Evolutionary conservation across 2,888 invertebrate species (phyloP), one percentile per base, ranked within the genome.

Genomic region (Caenorhabditis panamensis): DNA sequence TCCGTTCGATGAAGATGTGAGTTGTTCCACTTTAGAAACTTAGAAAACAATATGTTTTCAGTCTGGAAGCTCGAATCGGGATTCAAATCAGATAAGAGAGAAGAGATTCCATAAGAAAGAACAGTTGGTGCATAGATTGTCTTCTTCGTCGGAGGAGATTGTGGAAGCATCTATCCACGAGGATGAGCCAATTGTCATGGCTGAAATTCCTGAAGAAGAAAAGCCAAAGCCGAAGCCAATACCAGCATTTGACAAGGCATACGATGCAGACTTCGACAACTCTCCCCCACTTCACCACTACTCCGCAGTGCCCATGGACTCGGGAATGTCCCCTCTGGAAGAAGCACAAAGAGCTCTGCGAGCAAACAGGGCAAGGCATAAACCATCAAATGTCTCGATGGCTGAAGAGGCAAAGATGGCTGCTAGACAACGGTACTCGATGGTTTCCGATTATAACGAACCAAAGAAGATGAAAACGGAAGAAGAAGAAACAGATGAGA

Each of bases 81-180:
- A 53, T 20, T 13, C 41, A 26, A 28, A 67, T 13, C 24, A 67
- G 9, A 2, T 18, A 2, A 18, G 71, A 58, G 71, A 68, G 53
- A 67, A 73, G 37, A 59, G 47, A 44, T 64, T 67, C n/a, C 67
- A 73, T 36, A 79, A 79, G 26, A 79, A 79, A 31, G 79, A 79
- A 28, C 73, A 76, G 24, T 22, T 81, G 37, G 67, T 68, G 13
- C 77, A 82, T 56, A 31, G 82, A n/a, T 64, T 85, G 5, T 85
- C 85, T 8, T 83, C 85, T 0, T 85, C 85, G 2, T 81, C 81
- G 2, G 86, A 86, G 56, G 85, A 85, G 18, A 84, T 85, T n/a
- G 77, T 84, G 9, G 84, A 85, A 56, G 85, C 82, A 11, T 73
- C 72, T 1, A 80, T 84, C 37, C 82, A 82, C 37, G 83, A 84